Percentiles rank a stretch among this genome's conserved stretches.
These are phyloP conservation scores for Teleiodes luculella DNA, from an alignment of 2,888 invertebrate species.

Conservation along the genomic window DNA sequence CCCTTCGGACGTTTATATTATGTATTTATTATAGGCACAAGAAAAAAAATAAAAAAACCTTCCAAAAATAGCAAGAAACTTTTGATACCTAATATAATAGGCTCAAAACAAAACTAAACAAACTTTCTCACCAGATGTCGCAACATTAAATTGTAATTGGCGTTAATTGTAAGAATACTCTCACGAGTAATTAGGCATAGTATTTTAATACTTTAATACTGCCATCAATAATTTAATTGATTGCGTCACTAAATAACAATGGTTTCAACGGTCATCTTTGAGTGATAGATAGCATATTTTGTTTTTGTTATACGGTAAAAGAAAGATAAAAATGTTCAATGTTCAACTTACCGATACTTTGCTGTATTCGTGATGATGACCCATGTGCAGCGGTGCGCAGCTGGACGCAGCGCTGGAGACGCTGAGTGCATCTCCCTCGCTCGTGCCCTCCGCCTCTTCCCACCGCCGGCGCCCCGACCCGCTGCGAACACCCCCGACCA, in stretches of 20 bases:
- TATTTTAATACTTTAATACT: constrained; percentile 5
- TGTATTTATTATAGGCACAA: too few species aligned
- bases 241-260: constrained; percentile 5
- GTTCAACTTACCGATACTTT: constrained; percentile 70
- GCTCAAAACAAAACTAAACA: not conserved
- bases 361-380: constrained; percentile 66
- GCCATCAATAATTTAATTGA: not conserved
- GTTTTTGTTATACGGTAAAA: not conserved
- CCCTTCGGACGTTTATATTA: too few species aligned
- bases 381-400: constrained; percentile 65
- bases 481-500: constrained; percentile 73
- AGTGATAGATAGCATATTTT: too few species aligned
- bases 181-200: constrained; percentile 37
- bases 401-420: constrained; percentile 71
- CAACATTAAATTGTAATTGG: constrained; percentile 38
- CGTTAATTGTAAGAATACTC: constrained; percentile 37
- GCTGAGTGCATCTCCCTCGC: constrained; percentile 71
- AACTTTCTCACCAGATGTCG: constrained; percentile 16
- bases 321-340: not conserved
- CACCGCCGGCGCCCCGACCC: constrained; percentile 73
- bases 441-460: constrained; percentile 68
- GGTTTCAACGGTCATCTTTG: not conserved
- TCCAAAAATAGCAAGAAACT: too few species aligned
- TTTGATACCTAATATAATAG: too few species aligned
- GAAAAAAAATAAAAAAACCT: too few species aligned